Conservation (phyloP, 2,113 vertebrate genomes). For the Charina bottae region DNA sequence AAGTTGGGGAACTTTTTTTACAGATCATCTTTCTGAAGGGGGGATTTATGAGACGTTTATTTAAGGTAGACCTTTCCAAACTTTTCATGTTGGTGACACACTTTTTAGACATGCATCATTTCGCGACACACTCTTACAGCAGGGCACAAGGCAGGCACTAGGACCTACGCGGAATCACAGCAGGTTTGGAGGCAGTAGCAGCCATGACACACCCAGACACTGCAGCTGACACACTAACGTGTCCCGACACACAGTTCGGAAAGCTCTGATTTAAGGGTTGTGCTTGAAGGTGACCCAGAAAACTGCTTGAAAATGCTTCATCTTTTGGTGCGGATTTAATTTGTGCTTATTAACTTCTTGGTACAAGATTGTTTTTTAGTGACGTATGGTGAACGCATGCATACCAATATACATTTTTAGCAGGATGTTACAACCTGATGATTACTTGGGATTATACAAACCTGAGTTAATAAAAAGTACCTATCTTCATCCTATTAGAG, state of each 20-base stretch:
- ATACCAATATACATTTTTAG: constrained; percentile 9
- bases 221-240: no score
- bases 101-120: no score
- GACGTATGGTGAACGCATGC: constrained; percentile 21
- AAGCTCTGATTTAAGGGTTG: constrained; percentile 55
- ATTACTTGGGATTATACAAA: constrained; percentile 45
- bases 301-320: constrained; percentile 42
- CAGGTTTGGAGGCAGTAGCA: no score
- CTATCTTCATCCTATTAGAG: constrained; percentile 36
- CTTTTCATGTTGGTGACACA: no score
- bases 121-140: no score
- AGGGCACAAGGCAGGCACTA: no score
- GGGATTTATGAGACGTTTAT: constrained; percentile 62
- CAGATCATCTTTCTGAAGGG: constrained; percentile 34
- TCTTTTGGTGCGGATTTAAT: constrained; percentile 56
- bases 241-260: no score
- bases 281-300: constrained; percentile 63
- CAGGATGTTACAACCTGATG: not conserved
- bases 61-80: no score
- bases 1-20: constrained; percentile 51
- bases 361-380: constrained; percentile 32
- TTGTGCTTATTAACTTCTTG: constrained; percentile 62
- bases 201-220: no score
- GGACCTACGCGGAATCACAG: no score
- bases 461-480: constrained; percentile 47